These are phyloP conservation scores for Desoria tigrina DNA, from an alignment of 2,888 invertebrate species.

Conservation along the genomic window DNA sequence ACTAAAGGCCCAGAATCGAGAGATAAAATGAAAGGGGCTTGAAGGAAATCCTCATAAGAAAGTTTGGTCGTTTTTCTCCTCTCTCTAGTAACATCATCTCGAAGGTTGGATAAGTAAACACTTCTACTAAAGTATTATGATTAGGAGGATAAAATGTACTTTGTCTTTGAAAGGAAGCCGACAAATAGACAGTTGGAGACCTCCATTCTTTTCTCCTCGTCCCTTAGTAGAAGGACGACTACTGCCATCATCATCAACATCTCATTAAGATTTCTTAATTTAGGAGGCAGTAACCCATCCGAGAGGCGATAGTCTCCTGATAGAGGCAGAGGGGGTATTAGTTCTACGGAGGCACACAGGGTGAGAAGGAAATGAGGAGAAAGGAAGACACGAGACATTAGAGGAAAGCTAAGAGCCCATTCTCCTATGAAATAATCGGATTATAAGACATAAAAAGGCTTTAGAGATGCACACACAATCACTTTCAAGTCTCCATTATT, in stretches of 20 bases:
- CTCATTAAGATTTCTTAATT: constrained; percentile 28
- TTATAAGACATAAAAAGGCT: constrained; percentile 48
- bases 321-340: neutral
- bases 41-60: neutral
- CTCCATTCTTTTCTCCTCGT: neutral
- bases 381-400: constrained; percentile 19
- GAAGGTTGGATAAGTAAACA: constrained; percentile 4
- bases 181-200: constrained; percentile 1
- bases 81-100: neutral
- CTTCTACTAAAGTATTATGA: constrained; percentile 3
- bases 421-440: constrained; percentile 48
- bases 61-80: constrained; percentile 2
- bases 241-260: constrained; percentile 28
- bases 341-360: neutral
- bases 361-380: constrained; percentile 21
- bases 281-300: constrained; percentile 16
- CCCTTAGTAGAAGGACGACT: neutral
- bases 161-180: constrained; percentile 3
- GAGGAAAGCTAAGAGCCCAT: constrained; percentile 27
- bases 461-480: constrained; percentile 41
- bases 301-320: constrained; percentile 1
- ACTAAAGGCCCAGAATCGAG: constrained; percentile 17
- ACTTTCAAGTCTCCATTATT: constrained; percentile 38
- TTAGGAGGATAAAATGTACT: constrained; percentile 2
- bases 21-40: constrained; percentile 10